Conservation (phyloP, 2,797 vertebrate genomes). For the Borostomias antarcticus region DNA sequence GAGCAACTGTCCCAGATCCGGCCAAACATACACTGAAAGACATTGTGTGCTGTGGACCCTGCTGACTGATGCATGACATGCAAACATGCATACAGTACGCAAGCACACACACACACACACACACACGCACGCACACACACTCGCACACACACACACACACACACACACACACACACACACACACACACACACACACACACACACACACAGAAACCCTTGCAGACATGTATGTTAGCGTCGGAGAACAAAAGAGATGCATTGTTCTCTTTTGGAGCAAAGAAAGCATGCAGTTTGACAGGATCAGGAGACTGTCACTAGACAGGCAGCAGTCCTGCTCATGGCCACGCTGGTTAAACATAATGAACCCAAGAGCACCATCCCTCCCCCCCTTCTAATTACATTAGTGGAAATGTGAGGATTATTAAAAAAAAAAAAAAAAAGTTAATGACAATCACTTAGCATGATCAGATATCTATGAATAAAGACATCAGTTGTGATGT, state of each 20-base stretch:
- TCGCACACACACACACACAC: too few relatives aligned
- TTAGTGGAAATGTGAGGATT: neutral
- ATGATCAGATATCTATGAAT: neutral
- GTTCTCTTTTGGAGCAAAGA: constrained; percentile 56
- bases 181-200: constrained; percentile 23
- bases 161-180: constrained; percentile 24
- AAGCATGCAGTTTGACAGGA: constrained; percentile 68
- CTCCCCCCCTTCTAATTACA: neutral
- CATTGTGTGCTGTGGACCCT: constrained; percentile 72
- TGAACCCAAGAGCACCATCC: neutral
- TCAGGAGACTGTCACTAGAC: constrained; percentile 33
- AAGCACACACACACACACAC: constrained; percentile 41
- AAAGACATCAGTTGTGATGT: constrained; percentile 8
- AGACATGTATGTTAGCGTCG: constrained; percentile 18
- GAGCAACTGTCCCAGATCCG: constrained; percentile 96
- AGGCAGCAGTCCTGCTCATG: constrained; percentile 9
- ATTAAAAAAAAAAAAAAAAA: neutral
- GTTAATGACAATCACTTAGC: neutral
- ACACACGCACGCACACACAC: constrained; percentile 34
- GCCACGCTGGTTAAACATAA: neutral
- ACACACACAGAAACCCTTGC: constrained; percentile 56
- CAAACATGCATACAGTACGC: constrained; percentile 66
- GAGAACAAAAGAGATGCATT: constrained; percentile 57
- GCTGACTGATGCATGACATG: constrained; percentile 66
- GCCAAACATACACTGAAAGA: constrained; percentile 85